These are phyloP conservation scores for Cossypha polioptera DNA, from an alignment of 2,797 vertebrate species.

Conservation along the genomic window DNA sequence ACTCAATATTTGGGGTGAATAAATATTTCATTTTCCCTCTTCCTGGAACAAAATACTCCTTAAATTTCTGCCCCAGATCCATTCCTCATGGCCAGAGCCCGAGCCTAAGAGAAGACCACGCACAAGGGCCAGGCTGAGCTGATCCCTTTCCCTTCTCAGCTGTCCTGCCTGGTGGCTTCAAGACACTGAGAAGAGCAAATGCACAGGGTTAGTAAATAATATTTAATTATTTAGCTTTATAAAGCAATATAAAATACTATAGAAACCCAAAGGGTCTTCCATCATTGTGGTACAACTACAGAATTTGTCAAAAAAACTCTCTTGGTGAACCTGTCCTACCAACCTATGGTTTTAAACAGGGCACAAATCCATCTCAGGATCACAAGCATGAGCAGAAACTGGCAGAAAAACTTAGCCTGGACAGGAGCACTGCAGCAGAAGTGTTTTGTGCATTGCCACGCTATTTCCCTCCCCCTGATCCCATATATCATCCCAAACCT, in stretches of 20 bases:
- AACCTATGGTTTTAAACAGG: not conserved
- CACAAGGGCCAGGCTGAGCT: not conserved
- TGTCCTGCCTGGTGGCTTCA: not conserved
- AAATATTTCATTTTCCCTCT: not conserved
- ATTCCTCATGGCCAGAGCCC: no score
- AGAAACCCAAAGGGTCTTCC: accelerated
- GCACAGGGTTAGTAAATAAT: not conserved
- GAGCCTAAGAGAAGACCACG: not conserved
- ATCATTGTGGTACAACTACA: not conserved
- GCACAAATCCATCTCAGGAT: not conserved
- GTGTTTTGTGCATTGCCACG: accelerated
- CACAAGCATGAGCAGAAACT: accelerated
- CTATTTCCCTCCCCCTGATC: not conserved
- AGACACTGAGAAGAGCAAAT: not conserved
- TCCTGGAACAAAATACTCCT: not conserved
- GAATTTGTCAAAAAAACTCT: not conserved
- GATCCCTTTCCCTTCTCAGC: not conserved
- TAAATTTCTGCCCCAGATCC: not conserved
- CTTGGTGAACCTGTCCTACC: not conserved
- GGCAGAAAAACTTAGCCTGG: not conserved
- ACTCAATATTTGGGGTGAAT: not conserved
- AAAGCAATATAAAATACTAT: not conserved
- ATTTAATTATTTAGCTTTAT: not conserved
- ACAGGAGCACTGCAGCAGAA: not conserved
- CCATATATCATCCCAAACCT: accelerated